Evolutionary conservation across 2,113 vertebrate species (phyloP).

Genomic region (Menura novaehollandiae): DNA sequence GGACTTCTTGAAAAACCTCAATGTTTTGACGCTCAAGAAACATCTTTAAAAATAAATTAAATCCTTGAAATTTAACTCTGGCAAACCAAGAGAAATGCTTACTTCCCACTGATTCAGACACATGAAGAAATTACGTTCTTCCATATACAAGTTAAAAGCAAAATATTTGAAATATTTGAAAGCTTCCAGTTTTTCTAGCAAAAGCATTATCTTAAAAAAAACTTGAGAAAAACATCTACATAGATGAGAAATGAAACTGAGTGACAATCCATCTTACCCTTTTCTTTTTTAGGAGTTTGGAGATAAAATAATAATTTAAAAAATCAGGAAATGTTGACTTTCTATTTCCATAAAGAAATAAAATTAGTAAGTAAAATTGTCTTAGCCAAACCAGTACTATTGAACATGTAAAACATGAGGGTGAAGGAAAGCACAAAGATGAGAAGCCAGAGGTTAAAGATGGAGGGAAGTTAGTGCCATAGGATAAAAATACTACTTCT

Average conservation of each 20-base stretch:
- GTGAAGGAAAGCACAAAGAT: background rate
- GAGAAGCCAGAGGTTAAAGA: background rate
- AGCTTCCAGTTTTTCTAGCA: background rate
- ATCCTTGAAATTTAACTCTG: background rate
- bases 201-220: background rate
- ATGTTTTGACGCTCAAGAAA: background rate
- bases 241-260: background rate
- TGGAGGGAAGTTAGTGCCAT: background rate
- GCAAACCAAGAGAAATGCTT: background rate
- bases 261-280: background rate
- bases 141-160: background rate
- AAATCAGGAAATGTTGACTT: background rate
- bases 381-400: background rate
- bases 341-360: background rate
- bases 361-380: background rate
- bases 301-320: background rate
- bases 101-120: background rate
- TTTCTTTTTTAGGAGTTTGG: background rate
- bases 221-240: background rate
- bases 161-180: background rate
- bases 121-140: background rate
- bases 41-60: background rate
- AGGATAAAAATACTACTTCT: background rate
- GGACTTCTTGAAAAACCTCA: background rate
- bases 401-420: background rate